Conservation (phyloP, 2,113 vertebrate species). For the Scomber japonicus region DNA sequence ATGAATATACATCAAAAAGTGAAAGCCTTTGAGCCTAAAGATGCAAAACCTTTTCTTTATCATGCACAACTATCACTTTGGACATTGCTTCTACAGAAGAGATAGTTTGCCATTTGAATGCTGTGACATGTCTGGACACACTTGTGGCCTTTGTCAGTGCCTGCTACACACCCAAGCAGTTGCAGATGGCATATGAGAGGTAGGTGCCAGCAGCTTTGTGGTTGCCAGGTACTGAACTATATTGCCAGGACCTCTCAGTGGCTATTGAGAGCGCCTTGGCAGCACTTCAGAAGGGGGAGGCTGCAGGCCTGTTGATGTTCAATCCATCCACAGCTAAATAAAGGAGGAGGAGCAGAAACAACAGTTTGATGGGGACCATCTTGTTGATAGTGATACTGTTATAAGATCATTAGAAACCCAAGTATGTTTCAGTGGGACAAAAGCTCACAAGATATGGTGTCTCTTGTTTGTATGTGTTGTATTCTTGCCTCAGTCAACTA, state of each 20-base stretch:
- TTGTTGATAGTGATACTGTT: neutral
- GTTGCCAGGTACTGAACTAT: conserved; percentile 73
- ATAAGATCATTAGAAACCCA: conserved; percentile 23
- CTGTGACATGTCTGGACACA: conserved; percentile 56
- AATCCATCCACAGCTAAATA: conserved; percentile 45
- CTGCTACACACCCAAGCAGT: conserved; percentile 64
- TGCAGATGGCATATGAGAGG: conserved; percentile 73
- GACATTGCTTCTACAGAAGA: conserved; percentile 6
- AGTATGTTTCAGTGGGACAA: neutral
- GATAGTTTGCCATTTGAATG: conserved; percentile 46
- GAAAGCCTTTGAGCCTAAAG: neutral
- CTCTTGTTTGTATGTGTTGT: neutral
- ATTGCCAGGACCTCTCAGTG: conserved; percentile 66
- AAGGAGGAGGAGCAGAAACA: conserved; percentile 31
- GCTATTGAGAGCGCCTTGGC: conserved; percentile 69
- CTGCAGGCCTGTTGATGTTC: conserved; percentile 47
- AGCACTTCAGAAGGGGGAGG: conserved; percentile 56
- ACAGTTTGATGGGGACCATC: conserved; percentile 36
- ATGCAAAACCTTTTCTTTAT: neutral
- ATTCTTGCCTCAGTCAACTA: neutral
- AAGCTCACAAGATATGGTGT: neutral
- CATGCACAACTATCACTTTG: conserved; percentile 4
- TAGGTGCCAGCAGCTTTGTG: conserved; percentile 63
- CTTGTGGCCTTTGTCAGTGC: conserved; percentile 64
- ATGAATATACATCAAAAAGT: neutral